Conservation (phyloP, 2,797 vertebrate genomes). For the Betta splendens region DNA sequence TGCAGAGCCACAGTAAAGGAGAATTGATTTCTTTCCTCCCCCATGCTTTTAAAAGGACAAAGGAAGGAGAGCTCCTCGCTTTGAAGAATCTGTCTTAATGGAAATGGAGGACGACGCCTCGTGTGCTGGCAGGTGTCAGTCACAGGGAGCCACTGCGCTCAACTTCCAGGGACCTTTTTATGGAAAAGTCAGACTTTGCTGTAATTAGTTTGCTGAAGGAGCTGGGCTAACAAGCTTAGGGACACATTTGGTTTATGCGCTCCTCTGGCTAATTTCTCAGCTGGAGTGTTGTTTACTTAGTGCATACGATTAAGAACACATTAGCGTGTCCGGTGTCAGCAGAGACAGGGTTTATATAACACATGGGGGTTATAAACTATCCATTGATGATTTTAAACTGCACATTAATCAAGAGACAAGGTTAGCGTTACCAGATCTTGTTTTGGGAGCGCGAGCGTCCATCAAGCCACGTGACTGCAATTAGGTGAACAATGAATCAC, state of each 20-base stretch:
- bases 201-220: constrained; percentile 63
- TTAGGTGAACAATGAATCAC: constrained; percentile 64
- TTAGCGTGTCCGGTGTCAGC: constrained; percentile 58
- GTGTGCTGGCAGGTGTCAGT: constrained; percentile 58
- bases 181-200: constrained; percentile 48
- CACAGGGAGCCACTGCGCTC: constrained; percentile 31
- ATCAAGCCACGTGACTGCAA: constrained; percentile 32
- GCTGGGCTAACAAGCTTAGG: constrained; percentile 63
- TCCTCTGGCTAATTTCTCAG: constrained; percentile 69
- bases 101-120: constrained; percentile 25
- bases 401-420: constrained; percentile 6
- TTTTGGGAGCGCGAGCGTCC: constrained; percentile 19
- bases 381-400: constrained; percentile 27
- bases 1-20: constrained; percentile 62
- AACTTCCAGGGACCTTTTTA: constrained; percentile 46
- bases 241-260: constrained; percentile 65
- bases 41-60: constrained; percentile 71
- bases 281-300: constrained; percentile 64
- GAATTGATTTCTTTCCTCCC: constrained; percentile 54
- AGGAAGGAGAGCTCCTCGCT: constrained; percentile 38
- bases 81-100: constrained; percentile 41
- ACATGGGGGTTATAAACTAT: constrained; percentile 22
- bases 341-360: constrained; percentile 34
- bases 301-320: constrained; percentile 64
- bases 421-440: constrained; percentile 2